A percentile compares a stretch with the other conserved stretches of the same genome.
Evolutionary conservation across 2,888 invertebrate genomes (phyloP).

Genomic region (Pachymerium ferrugineum): DNA sequence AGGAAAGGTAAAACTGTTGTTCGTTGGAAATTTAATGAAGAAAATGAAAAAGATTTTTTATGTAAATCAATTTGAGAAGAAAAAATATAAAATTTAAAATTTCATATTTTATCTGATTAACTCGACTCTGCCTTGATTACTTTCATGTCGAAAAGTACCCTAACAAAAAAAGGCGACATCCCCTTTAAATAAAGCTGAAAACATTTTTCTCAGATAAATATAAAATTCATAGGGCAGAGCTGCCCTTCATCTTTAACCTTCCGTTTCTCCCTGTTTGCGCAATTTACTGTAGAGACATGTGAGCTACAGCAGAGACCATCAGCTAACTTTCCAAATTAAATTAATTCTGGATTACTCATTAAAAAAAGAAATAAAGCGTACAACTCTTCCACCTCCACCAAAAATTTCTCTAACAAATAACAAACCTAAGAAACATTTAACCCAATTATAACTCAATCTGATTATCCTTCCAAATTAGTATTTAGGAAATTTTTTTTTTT

Average conservation of each 20-base stretch:
- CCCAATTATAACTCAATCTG: neutral
- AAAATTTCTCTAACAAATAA: neutral
- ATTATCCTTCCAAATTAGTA: neutral
- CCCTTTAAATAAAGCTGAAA: no score
- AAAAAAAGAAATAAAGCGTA: neutral
- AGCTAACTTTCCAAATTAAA: neutral
- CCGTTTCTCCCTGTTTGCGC: neutral
- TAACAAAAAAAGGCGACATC: no score
- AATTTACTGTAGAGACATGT: neutral
- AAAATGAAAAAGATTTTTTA: no score
- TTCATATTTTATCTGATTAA: no score
- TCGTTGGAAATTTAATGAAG: no score
- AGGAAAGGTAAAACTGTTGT: no score
- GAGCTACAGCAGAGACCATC: neutral
- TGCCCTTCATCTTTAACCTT: neutral
- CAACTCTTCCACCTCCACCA: neutral
- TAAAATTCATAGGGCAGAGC: no score
- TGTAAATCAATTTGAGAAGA: no score
- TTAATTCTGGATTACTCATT: constrained; percentile 4
- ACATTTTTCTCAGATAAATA: no score
- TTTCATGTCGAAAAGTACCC: no score
- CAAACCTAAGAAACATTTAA: neutral
- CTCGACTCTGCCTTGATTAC: no score
- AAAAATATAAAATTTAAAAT: no score
- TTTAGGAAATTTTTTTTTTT: neutral